Evolutionary conservation across 2,888 invertebrate species (phyloP).

Genomic region (Tanypteryx hageni): DNA sequence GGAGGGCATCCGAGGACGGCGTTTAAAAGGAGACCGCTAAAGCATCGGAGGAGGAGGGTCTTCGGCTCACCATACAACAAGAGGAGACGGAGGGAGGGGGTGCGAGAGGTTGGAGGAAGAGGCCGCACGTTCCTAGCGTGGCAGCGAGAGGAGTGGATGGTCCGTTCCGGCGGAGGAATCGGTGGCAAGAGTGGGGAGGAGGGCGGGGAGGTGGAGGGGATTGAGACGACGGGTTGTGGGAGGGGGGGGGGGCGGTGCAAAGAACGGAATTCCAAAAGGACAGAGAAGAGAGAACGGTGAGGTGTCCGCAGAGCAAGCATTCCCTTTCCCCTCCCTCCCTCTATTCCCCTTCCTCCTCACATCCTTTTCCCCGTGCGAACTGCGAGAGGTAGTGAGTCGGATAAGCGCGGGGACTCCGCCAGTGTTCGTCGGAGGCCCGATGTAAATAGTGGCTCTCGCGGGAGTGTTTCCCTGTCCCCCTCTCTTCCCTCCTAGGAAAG

Average conservation of each 20-base stretch:
- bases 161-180: not conserved
- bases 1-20: not conserved
- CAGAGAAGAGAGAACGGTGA: not conserved
- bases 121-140: slow-evolving; percentile 24
- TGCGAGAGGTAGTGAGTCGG: not conserved
- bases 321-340: not conserved
- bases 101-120: not conserved
- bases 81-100: not conserved
- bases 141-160: not conserved
- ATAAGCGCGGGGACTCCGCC: not conserved
- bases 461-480: too few species aligned
- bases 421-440: not conserved
- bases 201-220: too few species aligned
- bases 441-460: not conserved
- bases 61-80: not conserved
- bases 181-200: not conserved
- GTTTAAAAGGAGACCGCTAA: slow-evolving; percentile 29
- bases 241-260: not conserved
- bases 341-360: not conserved
- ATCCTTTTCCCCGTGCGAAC: not conserved
- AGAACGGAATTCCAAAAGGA: slow-evolving; percentile 11
- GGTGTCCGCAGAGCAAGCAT: not conserved
- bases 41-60: not conserved
- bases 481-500: not conserved
- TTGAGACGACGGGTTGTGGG: too few species aligned